Evolutionary conservation across 2,113 vertebrate genomes (phyloP).

Genomic region (Ctenodactylus gundi): DNA sequence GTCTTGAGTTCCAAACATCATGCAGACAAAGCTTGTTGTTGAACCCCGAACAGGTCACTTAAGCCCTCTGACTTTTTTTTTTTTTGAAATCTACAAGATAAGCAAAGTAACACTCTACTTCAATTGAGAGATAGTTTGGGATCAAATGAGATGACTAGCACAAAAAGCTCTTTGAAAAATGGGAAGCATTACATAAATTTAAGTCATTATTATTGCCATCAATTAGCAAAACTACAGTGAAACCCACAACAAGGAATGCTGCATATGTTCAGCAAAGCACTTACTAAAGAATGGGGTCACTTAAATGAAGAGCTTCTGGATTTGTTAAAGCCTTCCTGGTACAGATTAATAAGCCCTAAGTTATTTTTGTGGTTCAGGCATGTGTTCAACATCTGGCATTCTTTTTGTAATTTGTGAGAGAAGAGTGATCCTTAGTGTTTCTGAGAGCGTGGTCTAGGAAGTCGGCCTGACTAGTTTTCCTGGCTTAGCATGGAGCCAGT

Average conservation of each 20-base stretch:
- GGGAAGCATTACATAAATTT: slow-evolving; percentile 25
- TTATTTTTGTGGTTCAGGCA: slow-evolving; percentile 8
- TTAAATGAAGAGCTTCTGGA: slow-evolving; percentile 30
- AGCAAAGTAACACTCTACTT: neutral
- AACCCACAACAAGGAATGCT: slow-evolving; percentile 8
- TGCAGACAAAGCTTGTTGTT: neutral
- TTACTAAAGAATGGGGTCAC: slow-evolving; percentile 41
- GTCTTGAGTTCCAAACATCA: neutral
- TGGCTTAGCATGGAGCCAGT: neutral
- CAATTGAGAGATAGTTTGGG: neutral
- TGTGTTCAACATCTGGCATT: neutral
- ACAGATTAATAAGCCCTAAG: slow-evolving; percentile 30
- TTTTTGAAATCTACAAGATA: neutral
- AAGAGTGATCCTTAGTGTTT: neutral
- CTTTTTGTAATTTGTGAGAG: neutral
- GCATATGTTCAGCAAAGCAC: slow-evolving; percentile 19
- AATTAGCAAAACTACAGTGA: slow-evolving; percentile 36
- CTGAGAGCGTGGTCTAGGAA: neutral
- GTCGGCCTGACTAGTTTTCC: neutral
- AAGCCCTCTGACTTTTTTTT: neutral
- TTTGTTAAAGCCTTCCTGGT: slow-evolving; percentile 5
- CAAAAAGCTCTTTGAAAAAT: slow-evolving; percentile 49
- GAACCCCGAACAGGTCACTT: neutral
- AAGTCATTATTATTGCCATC: slow-evolving; percentile 39
- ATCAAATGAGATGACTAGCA: slow-evolving; percentile 54